Evolutionary conservation across 2,888 invertebrate species (phyloP).

Genomic region (Tridacna gigas): DNA sequence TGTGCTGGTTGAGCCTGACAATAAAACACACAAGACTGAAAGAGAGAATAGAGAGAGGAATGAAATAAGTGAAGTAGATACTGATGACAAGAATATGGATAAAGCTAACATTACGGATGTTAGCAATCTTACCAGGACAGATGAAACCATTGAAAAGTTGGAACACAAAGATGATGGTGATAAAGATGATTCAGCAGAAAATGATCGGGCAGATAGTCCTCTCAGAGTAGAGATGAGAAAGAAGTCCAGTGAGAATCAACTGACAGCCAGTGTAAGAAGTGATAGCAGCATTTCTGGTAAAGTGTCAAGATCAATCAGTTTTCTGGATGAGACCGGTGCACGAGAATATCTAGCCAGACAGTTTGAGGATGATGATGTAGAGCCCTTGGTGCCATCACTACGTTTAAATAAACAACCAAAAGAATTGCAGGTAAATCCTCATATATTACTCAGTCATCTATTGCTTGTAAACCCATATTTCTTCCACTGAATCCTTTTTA

Average conservation of each 20-base stretch:
- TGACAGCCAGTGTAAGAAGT: slow-evolving; percentile 50
- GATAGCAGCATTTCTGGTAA: slow-evolving; percentile 29
- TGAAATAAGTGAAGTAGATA: neutral
- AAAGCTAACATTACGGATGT: neutral
- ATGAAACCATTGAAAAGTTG: neutral
- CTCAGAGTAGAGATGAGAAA: slow-evolving; percentile 33
- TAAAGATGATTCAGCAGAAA: neutral
- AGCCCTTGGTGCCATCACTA: slow-evolving; percentile 1
- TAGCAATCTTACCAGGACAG: neutral
- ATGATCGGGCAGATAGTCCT: neutral
- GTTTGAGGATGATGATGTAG: slow-evolving; percentile 69
- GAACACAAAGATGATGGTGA: neutral
- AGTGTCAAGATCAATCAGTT: slow-evolving; percentile 77
- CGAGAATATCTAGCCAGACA: slow-evolving; percentile 91
- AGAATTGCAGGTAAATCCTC: slow-evolving; percentile 12
- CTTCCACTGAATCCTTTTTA: too few relatives aligned
- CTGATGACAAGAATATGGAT: neutral
- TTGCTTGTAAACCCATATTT: too few relatives aligned
- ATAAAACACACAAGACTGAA: neutral
- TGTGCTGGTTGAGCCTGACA: neutral
- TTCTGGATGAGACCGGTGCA: slow-evolving; percentile 92
- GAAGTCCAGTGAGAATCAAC: slow-evolving; percentile 8
- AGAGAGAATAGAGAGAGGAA: neutral
- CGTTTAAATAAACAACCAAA: slow-evolving; percentile 15
- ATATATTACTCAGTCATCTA: too few relatives aligned